These are phyloP conservation scores for Argyrosomus japonicus DNA, from an alignment of 2,113 vertebrate species.

Conservation along the genomic window DNA sequence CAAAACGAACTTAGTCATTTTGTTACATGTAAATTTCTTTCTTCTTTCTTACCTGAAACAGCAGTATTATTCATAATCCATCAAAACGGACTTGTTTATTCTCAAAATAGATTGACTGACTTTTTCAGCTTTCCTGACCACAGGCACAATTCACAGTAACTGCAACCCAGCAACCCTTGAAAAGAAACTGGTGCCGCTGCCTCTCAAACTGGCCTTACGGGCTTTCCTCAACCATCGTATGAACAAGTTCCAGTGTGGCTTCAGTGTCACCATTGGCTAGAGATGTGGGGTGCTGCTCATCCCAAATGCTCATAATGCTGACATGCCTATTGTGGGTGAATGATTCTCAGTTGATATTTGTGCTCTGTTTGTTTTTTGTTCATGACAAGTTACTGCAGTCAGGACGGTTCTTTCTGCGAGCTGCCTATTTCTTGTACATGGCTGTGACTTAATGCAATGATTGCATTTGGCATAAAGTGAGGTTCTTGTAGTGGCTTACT, in stretches of 20 bases:
- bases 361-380: too few species aligned
- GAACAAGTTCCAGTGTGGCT: slow-evolving; percentile 94
- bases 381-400: too few species aligned
- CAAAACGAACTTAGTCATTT: too few species aligned
- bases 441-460: not conserved
- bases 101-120: not conserved
- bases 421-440: too few species aligned
- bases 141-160: slow-evolving; percentile 91
- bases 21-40: too few species aligned
- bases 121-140: not conserved
- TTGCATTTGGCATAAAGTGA: too few species aligned
- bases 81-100: not conserved
- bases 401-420: too few species aligned
- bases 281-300: slow-evolving; percentile 5
- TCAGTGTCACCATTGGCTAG: slow-evolving; percentile 92
- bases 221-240: slow-evolving; percentile 94
- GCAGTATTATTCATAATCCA: too few species aligned
- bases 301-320: too few species aligned
- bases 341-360: too few species aligned
- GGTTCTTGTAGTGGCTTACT: too few species aligned
- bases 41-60: too few species aligned
- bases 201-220: slow-evolving; percentile 90
- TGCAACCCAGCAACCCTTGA: slow-evolving; percentile 91
- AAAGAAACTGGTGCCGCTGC: slow-evolving; percentile 90
- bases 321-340: not conserved